A percentile compares a stretch with the other conserved stretches of the same genome.
Conservation (phyloP, 2,888 invertebrate genomes). For the Phyto melanocephala region DNA sequence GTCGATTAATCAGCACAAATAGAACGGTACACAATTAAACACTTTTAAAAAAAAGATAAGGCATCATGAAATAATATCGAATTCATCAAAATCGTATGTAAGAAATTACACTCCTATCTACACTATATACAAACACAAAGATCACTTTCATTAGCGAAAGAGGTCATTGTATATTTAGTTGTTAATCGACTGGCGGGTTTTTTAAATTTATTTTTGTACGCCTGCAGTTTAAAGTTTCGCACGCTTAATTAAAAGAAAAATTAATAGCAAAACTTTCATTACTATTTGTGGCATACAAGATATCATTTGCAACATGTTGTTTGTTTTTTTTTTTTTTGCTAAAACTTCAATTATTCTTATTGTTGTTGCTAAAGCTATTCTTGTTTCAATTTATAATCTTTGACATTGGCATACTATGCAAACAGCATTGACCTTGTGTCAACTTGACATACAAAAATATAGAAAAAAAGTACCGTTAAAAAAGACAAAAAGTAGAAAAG, state of each 20-base stretch:
- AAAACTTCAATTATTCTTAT: background rate
- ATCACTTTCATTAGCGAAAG: constrained; percentile 30
- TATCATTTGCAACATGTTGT: constrained; percentile 49
- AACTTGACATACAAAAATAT: constrained; percentile 53
- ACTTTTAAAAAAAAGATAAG: no score
- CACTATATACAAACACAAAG: background rate
- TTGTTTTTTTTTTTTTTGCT: constrained; percentile 20
- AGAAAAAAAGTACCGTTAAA: constrained; percentile 40
- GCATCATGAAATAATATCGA: no score
- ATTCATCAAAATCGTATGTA: background rate
- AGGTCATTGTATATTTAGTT: background rate
- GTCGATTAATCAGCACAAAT: no score
- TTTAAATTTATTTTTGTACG: constrained; percentile 24
- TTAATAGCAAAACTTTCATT: constrained; percentile 55
- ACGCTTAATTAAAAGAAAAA: constrained; percentile 17
- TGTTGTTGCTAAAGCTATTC: background rate
- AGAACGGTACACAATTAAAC: no score
- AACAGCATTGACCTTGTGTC: constrained; percentile 63
- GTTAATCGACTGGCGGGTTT: constrained; percentile 18
- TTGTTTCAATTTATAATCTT: constrained; percentile 54
- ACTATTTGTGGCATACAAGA: constrained; percentile 42
- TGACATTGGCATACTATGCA: constrained; percentile 55
- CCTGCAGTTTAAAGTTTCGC: constrained; percentile 37
- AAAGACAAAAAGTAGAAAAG: background rate
- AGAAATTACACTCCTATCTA: background rate